Conservation (phyloP, 1,140 invertebrate species). For the Bombus impatiens region DNA sequence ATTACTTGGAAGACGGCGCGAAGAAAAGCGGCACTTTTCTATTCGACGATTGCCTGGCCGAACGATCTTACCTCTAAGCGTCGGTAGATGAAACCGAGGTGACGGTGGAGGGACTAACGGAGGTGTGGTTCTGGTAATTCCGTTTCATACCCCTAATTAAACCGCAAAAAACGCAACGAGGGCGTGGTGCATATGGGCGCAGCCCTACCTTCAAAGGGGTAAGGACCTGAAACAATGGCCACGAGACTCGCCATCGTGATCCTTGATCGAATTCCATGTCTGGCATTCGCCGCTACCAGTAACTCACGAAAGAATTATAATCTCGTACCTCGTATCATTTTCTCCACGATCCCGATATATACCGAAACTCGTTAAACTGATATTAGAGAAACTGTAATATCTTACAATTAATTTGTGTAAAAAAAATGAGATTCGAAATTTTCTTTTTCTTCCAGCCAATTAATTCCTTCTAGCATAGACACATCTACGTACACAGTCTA, state of each 20-base stretch:
- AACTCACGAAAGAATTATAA: too few relatives aligned
- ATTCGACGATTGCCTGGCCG: too few relatives aligned
- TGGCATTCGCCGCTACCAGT: background rate
- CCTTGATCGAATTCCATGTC: conserved; percentile 33
- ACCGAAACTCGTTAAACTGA: background rate
- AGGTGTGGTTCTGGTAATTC: conserved; percentile 67
- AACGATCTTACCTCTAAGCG: background rate
- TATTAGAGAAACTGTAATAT: background rate
- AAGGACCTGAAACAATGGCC: conserved; percentile 60
- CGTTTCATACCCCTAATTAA: conserved; percentile 67
- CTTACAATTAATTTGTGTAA: too few relatives aligned
- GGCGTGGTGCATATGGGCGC: conserved; percentile 62
- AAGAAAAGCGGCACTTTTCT: too few relatives aligned
- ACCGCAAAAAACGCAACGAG: conserved; percentile 48
- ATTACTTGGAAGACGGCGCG: too few relatives aligned
- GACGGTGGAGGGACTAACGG: conserved; percentile 54
- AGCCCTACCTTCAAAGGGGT: conserved; percentile 52
- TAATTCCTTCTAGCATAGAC: too few relatives aligned
- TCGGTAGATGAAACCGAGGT: conserved; percentile 56
- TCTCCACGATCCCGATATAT: too few relatives aligned
- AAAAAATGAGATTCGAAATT: too few relatives aligned
- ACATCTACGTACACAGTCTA: too few relatives aligned
- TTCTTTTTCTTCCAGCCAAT: too few relatives aligned
- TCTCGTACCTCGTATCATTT: too few relatives aligned
- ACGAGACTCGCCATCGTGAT: conserved; percentile 49